Conservation (phyloP, 1,140 invertebrate species). For the Brachionus paranguensis region DNA sequence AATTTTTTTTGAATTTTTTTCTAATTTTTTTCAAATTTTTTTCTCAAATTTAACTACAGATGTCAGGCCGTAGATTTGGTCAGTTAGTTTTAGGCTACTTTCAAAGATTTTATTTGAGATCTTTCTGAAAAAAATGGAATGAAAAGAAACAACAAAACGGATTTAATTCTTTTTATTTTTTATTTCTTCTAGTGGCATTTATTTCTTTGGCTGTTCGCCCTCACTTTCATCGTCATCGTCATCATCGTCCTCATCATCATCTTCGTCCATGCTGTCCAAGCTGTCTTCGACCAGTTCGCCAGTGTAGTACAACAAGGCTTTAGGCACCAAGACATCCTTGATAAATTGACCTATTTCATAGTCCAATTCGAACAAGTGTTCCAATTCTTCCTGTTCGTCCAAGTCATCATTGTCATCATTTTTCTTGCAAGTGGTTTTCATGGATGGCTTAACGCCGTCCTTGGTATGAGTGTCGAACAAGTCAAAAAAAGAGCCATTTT, state of each 20-base stretch:
- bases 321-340: conserved; percentile 80
- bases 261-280: conserved; percentile 62
- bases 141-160: not conserved
- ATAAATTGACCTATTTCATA: conserved; percentile 97
- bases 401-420: not conserved
- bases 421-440: not conserved
- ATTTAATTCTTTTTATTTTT: not conserved
- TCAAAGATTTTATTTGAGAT: not conserved
- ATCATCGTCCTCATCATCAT: conserved; percentile 41
- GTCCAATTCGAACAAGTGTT: conserved; percentile 75
- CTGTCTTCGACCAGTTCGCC: conserved; percentile 64
- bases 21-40: too few species aligned
- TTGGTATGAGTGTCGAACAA: conserved; percentile 80
- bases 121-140: not conserved
- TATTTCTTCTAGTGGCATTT: not conserved
- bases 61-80: not conserved
- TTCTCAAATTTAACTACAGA: not conserved
- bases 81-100: not conserved
- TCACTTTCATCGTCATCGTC: conserved; percentile 41
- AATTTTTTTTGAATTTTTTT: not conserved
- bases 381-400: conserved; percentile 59
- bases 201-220: conserved; percentile 20
- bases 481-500: conserved; percentile 85
- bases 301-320: conserved; percentile 86
- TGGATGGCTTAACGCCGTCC: conserved; percentile 33